Conservation (phyloP, 2,888 invertebrate genomes). For the Acleris laterana region DNA sequence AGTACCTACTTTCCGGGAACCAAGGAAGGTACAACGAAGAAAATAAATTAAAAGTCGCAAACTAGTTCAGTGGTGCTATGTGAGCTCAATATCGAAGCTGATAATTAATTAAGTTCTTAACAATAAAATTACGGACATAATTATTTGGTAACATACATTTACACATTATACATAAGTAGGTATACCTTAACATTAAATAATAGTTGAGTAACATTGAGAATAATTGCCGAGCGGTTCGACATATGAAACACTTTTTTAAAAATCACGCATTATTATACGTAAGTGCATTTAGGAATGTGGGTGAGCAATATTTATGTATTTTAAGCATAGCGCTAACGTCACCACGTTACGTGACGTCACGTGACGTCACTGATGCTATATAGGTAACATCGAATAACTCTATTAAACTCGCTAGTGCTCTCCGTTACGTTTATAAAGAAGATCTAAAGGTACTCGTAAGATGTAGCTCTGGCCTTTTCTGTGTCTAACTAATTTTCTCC, state of each 20-base stretch:
- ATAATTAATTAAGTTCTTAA: background rate
- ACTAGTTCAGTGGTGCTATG: conserved; percentile 5
- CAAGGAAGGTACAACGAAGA: background rate
- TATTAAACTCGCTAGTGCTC: conserved; percentile 22
- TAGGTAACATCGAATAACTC: conserved; percentile 52
- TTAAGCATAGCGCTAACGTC: conserved; percentile 6
- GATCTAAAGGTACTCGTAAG: conserved; percentile 23
- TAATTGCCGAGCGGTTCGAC: conserved; percentile 13
- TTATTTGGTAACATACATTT: conserved; percentile 9
- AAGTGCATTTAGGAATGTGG: conserved; percentile 8
- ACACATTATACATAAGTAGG: conserved; percentile 28
- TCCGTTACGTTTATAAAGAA: conserved; percentile 43
- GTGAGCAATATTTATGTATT: conserved; percentile 14
- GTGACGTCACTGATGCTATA: conserved; percentile 7
- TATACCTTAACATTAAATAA: conserved; percentile 40
- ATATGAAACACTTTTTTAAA: conserved; percentile 12
- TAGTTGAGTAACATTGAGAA: conserved; percentile 40
- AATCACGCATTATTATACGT: background rate
- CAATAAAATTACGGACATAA: conserved; percentile 15
- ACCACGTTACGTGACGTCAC: no score
- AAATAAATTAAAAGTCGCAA: background rate
- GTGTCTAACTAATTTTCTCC: no score
- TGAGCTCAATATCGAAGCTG: conserved; percentile 3
- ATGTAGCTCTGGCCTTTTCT: no score
- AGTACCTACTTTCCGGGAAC: no score